Evolutionary conservation across 2,113 vertebrate genomes (phyloP).

Genomic region (Butastur rufipennis): DNA sequence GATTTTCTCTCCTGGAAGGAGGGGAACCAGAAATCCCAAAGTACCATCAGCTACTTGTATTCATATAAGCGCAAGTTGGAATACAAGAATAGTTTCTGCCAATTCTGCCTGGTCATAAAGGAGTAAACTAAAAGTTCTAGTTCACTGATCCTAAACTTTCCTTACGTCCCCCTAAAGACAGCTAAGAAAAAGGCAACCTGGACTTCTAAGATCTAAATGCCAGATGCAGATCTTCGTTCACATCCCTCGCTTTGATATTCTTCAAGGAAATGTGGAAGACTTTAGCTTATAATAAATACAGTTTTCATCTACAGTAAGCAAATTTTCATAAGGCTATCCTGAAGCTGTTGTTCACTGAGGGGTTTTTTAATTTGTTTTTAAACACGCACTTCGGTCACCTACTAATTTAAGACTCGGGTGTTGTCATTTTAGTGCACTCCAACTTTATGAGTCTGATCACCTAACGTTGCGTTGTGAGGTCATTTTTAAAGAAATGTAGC

Average conservation of each 20-base stretch:
- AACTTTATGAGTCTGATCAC: neutral
- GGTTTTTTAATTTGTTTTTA: neutral
- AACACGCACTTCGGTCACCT: neutral
- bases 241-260: neutral
- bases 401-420: neutral
- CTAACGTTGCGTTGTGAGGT: neutral
- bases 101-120: neutral
- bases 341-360: neutral
- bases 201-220: neutral
- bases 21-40: neutral
- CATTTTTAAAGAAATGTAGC: neutral
- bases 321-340: neutral
- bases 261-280: neutral
- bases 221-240: neutral
- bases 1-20: neutral
- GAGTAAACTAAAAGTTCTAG: neutral
- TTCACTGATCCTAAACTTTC: neutral
- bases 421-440: neutral
- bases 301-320: neutral
- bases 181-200: rapidly evolving
- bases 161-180: neutral
- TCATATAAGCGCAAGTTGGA: too few relatives aligned
- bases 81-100: neutral
- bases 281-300: neutral
- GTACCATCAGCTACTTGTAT: neutral